Evolutionary conservation across 1,140 invertebrate genomes (phyloP), one percentile per base, ranked within the genome.

Genomic region (Drosophila insularis): DNA sequence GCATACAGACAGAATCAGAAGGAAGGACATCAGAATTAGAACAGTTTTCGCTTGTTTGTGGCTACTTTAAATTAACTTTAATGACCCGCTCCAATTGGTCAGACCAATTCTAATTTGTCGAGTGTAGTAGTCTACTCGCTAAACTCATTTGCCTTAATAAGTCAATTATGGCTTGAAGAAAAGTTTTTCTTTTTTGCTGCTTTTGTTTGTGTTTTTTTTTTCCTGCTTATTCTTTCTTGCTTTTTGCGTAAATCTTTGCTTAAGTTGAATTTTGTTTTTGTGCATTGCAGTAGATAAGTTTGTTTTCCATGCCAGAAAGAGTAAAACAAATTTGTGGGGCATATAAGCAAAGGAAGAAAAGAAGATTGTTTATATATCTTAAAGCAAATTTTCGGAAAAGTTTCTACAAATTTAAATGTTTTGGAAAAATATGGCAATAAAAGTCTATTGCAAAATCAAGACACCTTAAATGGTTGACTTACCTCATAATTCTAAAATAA

Each of bases 11-110:
- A 27, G 21, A 17, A 19, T 2, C 2, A 2, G 7, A 1, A 2
- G 7, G 7, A 19, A 10, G 43, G 2, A 8, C 17, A n/a, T 21
- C 19, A 50, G 17, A 50, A 21, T 50, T 8, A 50, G 60, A 59
- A 61, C 70, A 64, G 53, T 71, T 65, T 71, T 71, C 27, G 17
- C 23, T 32, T 14, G 71, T 40, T 40, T 55, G 56, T 53, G 31
- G 46, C 68, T 71, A 87, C 69, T 87, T 87, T 89, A 89, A 87
- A 87, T 89, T 87, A 89, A 80, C 72, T 82, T 71, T 53, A 81
- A 86, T 79, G 67, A 69, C 66, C 63, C 17, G 21, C 63, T 63
- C 82, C 69, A 13, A 72, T 59, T 72, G 70, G 43, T 64, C 56
- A 69, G 65, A 64, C 82, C 78, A 81, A 81, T 86, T 87, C 66